Evolutionary conservation across 2,113 vertebrate genomes (phyloP).

Genomic region (Polyodon spathula): DNA sequence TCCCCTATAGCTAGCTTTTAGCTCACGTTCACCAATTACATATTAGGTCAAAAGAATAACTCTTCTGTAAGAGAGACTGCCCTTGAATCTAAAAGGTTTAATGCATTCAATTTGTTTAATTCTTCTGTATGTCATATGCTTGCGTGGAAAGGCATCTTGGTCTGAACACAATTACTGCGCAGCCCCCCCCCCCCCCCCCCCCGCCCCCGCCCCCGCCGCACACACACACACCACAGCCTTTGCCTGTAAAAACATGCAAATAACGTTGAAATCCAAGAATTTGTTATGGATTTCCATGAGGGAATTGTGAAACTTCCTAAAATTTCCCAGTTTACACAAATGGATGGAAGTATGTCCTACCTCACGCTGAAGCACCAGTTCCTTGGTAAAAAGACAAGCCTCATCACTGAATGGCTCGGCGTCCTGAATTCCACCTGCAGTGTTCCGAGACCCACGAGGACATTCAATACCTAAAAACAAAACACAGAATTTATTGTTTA

Average conservation of each 20-base stretch:
- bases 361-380: conserved; percentile 90
- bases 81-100: neutral
- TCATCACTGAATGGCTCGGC: conserved; percentile 95
- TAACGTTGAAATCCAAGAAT: conserved; percentile 9
- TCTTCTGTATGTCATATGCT: neutral
- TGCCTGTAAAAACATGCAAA: neutral
- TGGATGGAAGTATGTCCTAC: conserved; percentile 44
- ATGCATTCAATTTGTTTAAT: neutral
- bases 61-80: neutral
- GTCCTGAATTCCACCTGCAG: conserved; percentile 70
- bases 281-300: neutral
- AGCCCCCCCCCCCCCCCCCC: no score
- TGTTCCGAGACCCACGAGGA: conserved; percentile 80
- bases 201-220: no score
- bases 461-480: conserved; percentile 79
- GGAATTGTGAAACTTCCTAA: neutral
- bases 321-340: neutral
- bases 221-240: no score
- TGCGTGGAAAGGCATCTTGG: neutral
- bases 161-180: no score
- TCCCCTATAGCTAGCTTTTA: neutral
- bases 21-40: neutral
- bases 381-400: conserved; percentile 86
- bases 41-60: neutral
- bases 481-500: conserved; percentile 2